A percentile compares a stretch with the other conserved stretches of the same genome.
These are phyloP conservation scores for Enteromius thamalakanensis DNA, from an alignment of 2,797 vertebrate species.

Conservation along the genomic window DNA sequence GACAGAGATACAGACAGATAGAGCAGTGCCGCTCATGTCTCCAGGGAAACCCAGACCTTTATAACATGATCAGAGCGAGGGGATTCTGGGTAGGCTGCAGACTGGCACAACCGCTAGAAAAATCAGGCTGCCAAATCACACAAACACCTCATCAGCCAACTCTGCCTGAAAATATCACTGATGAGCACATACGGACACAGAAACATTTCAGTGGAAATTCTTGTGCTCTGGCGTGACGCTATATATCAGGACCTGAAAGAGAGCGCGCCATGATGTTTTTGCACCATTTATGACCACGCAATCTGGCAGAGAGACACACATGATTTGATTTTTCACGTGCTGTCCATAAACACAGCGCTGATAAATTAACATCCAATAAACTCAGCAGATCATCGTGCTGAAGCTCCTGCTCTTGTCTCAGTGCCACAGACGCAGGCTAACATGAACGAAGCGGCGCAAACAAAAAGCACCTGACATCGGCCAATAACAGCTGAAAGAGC, in stretches of 20 bases:
- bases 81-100: constrained; percentile 72
- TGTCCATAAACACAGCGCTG: neutral
- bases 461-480: constrained; percentile 1
- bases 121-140: constrained; percentile 30
- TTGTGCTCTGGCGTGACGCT: neutral
- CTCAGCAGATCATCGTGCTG: neutral
- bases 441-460: neutral
- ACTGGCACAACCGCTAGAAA: constrained; percentile 65
- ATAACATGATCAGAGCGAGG: constrained; percentile 75
- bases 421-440: neutral
- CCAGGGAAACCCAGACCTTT: constrained; percentile 79
- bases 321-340: neutral
- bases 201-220: neutral
- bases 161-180: constrained; percentile 7
- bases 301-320: neutral
- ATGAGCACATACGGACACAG: neutral
- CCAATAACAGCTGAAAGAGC: constrained; percentile 13
- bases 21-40: constrained; percentile 67
- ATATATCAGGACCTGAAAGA: neutral
- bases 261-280: neutral
- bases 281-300: neutral
- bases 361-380: neutral
- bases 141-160: neutral
- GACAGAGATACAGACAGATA: constrained; percentile 29
- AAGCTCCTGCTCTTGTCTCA: neutral